Percentiles rank a stretch among this genome's conserved stretches.
Evolutionary conservation across 2,797 vertebrate species (phyloP).

Genomic region (Ctenopoma multispine): DNA sequence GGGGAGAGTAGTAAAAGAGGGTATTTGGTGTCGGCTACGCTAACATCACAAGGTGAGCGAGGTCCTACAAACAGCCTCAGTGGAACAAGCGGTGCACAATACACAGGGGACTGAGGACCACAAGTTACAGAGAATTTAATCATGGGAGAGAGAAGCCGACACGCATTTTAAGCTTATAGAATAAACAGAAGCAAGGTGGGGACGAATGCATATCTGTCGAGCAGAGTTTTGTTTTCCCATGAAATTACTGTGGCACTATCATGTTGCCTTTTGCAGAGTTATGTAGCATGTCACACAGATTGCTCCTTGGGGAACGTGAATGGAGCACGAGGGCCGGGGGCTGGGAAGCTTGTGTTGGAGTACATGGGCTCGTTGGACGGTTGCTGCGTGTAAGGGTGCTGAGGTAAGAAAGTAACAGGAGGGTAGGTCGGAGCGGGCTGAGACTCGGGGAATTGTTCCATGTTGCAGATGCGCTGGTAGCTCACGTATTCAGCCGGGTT

Average conservation of each 20-base stretch:
- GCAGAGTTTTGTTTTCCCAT: constrained; percentile 52
- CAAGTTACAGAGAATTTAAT: constrained; percentile 64
- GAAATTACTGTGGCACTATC: constrained; percentile 43
- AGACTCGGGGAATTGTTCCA: constrained; percentile 82
- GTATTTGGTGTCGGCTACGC: constrained; percentile 38
- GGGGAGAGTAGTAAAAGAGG: constrained; percentile 33
- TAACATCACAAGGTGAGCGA: constrained; percentile 70
- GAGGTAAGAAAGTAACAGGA: constrained; percentile 84
- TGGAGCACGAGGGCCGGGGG: constrained; percentile 80
- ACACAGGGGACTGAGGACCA: constrained; percentile 67
- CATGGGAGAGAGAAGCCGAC: constrained; percentile 30
- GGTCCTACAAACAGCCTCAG: constrained; percentile 64
- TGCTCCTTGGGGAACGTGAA: constrained; percentile 89
- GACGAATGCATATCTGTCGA: constrained; percentile 46
- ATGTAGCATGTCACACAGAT: constrained; percentile 80
- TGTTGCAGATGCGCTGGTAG: constrained; percentile 79
- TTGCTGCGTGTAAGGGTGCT: constrained; percentile 84
- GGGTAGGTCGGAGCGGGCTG: constrained; percentile 80
- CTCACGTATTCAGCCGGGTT: constrained; percentile 88
- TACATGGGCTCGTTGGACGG: constrained; percentile 80
- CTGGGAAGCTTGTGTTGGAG: constrained; percentile 82
- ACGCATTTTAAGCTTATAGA: constrained; percentile 43
- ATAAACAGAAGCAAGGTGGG: constrained; percentile 47
- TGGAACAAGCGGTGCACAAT: constrained; percentile 76
- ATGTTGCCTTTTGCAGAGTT: constrained; percentile 38